A percentile compares a stretch with the other conserved stretches of the same genome.
Conservation (phyloP, 2,888 invertebrate species). For the Nephrotoma flavescens region DNA sequence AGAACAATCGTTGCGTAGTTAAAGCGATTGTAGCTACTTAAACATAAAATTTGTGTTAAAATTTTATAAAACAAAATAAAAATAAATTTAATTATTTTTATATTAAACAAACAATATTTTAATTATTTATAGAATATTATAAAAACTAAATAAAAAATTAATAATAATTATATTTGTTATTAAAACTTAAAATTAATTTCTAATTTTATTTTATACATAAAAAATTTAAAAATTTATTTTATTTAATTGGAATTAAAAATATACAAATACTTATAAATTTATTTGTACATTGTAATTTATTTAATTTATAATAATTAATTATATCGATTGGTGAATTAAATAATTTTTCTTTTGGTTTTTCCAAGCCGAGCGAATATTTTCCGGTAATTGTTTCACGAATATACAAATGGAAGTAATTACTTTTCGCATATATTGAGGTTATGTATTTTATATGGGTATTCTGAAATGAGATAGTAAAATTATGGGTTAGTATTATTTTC, state of each 20-base stretch:
- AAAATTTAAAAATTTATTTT: background rate
- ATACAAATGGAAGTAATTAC: slow-evolving; percentile 27
- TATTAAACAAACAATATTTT: background rate
- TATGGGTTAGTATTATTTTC: background rate
- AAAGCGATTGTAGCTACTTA: slow-evolving; percentile 76
- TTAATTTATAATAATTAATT: slow-evolving; percentile 25
- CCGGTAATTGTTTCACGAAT: slow-evolving; percentile 23
- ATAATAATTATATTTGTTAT: background rate
- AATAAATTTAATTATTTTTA: background rate
- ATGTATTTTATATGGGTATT: slow-evolving; percentile 28
- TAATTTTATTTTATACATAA: background rate
- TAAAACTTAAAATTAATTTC: background rate
- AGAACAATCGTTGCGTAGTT: slow-evolving; percentile 61
- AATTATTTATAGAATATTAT: background rate
- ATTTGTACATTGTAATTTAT: slow-evolving; percentile 28
- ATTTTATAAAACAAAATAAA: background rate
- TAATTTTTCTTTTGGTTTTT: slow-evolving; percentile 23
- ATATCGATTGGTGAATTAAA: slow-evolving; percentile 27
- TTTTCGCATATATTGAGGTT: slow-evolving; percentile 25
- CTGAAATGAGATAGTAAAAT: slow-evolving; percentile 12
- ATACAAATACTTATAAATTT: slow-evolving; percentile 22
- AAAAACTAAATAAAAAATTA: slow-evolving; percentile 12
- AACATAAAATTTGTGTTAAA: slow-evolving; percentile 10
- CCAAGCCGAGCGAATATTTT: slow-evolving; percentile 25
- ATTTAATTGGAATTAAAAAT: slow-evolving; percentile 21